These are phyloP conservation scores for Drosophila quadrilineata DNA, from an alignment of 1,140 invertebrate species.

Conservation along the genomic window DNA sequence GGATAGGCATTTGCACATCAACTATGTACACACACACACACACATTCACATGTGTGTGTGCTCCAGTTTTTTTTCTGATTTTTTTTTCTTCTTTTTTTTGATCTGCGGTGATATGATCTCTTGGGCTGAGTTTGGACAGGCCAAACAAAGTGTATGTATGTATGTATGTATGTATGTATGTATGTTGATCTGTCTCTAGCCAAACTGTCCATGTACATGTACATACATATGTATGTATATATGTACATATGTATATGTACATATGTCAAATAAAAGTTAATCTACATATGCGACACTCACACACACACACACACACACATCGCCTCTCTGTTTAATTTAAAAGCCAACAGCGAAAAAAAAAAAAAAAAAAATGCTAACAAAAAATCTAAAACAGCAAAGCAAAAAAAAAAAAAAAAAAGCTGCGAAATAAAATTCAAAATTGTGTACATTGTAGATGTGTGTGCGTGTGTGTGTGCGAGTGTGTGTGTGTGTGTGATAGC, in stretches of 20 bases:
- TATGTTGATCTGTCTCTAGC: too few relatives aligned
- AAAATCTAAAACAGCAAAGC: slow-evolving; percentile 2
- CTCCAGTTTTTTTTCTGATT: slow-evolving; percentile 17
- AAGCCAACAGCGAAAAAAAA: slow-evolving; percentile 23
- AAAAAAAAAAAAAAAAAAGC: slow-evolving; percentile 1
- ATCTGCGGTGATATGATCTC: slow-evolving; percentile 17
- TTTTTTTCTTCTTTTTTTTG: too few relatives aligned
- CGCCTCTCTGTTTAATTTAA: slow-evolving; percentile 31
- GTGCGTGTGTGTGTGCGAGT: slow-evolving; percentile 1
- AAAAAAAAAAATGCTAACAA: slow-evolving; percentile 16
- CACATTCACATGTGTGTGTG: neutral
- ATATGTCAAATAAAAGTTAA: slow-evolving; percentile 13
- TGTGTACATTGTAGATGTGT: slow-evolving; percentile 10
- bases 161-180: neutral
- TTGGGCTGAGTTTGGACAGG: neutral
- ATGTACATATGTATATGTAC: neutral
- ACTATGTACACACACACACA: neutral
- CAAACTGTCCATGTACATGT: neutral
- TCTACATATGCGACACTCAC: slow-evolving; percentile 24
- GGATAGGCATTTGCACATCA: slow-evolving; percentile 24
- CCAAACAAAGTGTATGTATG: neutral
- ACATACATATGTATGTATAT: neutral
- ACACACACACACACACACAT: slow-evolving; percentile 1
- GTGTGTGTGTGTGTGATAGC: neutral
- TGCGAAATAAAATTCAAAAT: slow-evolving; percentile 10